phyloP scores from a whole-genome alignment of 1,140 invertebrate species.

The Tetranychus urticae region DNA sequence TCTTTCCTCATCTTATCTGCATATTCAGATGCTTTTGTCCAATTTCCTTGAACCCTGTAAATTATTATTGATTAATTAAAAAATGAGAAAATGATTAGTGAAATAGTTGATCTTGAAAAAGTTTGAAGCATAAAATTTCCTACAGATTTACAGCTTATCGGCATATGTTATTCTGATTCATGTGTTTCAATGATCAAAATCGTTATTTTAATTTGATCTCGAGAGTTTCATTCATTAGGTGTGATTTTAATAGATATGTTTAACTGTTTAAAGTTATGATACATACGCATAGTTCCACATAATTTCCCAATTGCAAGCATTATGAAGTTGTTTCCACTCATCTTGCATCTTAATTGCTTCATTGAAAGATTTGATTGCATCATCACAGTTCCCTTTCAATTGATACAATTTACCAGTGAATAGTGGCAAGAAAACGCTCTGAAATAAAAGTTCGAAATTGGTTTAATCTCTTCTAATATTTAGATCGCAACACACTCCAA shows the following conservation, averaged over 20 bases:
- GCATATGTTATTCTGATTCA: no score
- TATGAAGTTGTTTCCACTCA: constrained; percentile 78
- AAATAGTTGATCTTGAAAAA: no score
- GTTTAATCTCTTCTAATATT: no score
- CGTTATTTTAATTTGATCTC: background rate
- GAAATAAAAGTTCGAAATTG: background rate
- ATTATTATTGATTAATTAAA: background rate
- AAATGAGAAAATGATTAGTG: no score
- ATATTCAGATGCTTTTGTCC: constrained; percentile 23
- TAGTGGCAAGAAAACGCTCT: background rate
- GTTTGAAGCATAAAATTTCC: no score
- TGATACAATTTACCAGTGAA: background rate
- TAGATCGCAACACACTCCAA: constrained; percentile 34
- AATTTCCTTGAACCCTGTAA: constrained; percentile 27
- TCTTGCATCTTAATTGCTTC: constrained; percentile 48
- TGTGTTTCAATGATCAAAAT: background rate
- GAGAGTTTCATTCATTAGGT: background rate
- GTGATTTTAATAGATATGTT: no score
- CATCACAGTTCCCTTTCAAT: background rate
- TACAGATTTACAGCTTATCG: no score
- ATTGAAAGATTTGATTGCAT: background rate
- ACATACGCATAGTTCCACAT: constrained; percentile 61
- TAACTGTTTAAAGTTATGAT: constrained; percentile 23
- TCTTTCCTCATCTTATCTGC: background rate
- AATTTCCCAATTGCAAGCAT: constrained; percentile 83